These are phyloP conservation scores for Corythornis cristatus DNA, from an alignment of 2,113 vertebrate genomes.

Conservation along the genomic window DNA sequence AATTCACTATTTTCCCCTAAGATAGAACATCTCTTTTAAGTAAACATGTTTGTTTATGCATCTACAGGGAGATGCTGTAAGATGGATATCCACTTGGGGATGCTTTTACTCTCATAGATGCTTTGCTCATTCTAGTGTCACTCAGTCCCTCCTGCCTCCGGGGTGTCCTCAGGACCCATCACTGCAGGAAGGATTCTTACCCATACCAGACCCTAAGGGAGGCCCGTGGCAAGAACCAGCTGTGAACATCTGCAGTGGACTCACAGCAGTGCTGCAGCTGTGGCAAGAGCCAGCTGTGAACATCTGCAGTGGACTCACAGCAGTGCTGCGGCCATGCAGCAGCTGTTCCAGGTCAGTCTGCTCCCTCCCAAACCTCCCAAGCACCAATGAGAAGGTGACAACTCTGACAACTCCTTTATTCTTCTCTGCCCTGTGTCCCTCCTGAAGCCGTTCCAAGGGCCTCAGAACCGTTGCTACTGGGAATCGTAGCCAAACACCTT, in stretches of 20 bases:
- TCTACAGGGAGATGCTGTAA: neutral
- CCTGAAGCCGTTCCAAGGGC: neutral
- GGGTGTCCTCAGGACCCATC: constrained; percentile 68
- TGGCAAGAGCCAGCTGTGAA: neutral
- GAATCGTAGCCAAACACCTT: neutral
- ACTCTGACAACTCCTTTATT: neutral
- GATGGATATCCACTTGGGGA: neutral
- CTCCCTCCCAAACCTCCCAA: neutral
- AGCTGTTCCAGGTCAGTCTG: neutral
- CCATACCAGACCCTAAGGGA: constrained; percentile 65
- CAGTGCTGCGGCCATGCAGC: neutral
- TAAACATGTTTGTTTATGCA: neutral
- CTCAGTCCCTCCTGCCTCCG: constrained; percentile 67
- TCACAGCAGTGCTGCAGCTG: too few relatives aligned
- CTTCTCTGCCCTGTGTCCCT: neutral
- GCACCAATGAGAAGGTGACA: neutral
- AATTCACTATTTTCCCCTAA: neutral
- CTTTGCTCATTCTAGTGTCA: constrained; percentile 53
- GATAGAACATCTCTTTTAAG: neutral
- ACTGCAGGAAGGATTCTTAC: constrained; percentile 77
- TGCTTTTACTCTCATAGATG: constrained; percentile 42
- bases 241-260: neutral
- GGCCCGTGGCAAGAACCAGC: neutral
- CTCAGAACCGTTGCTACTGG: neutral
- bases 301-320: neutral